Percentiles rank a stretch among this genome's conserved stretches.
Conservation (phyloP, 2,888 invertebrate species). For the Plagodis dolabraria region DNA sequence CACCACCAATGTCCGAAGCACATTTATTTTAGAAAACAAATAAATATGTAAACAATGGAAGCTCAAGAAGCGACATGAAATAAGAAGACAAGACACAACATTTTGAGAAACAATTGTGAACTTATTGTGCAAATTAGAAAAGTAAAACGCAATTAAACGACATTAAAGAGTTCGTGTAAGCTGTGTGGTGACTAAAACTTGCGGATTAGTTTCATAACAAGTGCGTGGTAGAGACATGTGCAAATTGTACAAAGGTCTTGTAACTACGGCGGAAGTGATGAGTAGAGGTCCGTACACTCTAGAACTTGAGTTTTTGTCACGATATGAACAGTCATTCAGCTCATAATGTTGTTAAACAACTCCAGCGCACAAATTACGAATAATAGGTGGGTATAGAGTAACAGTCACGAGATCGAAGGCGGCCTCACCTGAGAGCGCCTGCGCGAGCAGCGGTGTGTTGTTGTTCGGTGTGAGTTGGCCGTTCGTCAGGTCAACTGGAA, state of each 20-base stretch:
- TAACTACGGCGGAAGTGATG: constrained; percentile 11
- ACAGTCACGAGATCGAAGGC: constrained; percentile 48
- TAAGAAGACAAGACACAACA: constrained; percentile 17
- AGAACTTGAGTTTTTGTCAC: too few relatives aligned
- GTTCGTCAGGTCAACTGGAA: constrained; percentile 97
- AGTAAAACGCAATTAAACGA: constrained; percentile 25
- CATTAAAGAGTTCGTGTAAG: constrained; percentile 25
- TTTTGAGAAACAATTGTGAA: constrained; percentile 23
- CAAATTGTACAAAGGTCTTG: constrained; percentile 4
- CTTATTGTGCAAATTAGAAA: constrained; percentile 15
- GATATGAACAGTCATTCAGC: too few relatives aligned
- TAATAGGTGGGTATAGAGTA: constrained; percentile 36
- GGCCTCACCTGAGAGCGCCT: constrained; percentile 96
- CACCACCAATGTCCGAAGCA: too few relatives aligned
- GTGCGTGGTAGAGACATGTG: constrained; percentile 18
- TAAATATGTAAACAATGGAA: constrained; percentile 15
- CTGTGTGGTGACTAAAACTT: constrained; percentile 20
- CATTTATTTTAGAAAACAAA: too few relatives aligned
- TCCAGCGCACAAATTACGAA: constrained; percentile 20
- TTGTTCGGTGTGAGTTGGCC: constrained; percentile 98
- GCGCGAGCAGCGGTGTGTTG: constrained; percentile 97
- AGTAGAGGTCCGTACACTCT: too few relatives aligned
- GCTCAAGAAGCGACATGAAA: constrained; percentile 23
- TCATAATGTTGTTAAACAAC: neutral
- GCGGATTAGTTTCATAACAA: constrained; percentile 12